These are phyloP conservation scores for Phrynocephalus versicolor DNA, from an alignment of 2,113 vertebrate genomes.

Conservation along the genomic window DNA sequence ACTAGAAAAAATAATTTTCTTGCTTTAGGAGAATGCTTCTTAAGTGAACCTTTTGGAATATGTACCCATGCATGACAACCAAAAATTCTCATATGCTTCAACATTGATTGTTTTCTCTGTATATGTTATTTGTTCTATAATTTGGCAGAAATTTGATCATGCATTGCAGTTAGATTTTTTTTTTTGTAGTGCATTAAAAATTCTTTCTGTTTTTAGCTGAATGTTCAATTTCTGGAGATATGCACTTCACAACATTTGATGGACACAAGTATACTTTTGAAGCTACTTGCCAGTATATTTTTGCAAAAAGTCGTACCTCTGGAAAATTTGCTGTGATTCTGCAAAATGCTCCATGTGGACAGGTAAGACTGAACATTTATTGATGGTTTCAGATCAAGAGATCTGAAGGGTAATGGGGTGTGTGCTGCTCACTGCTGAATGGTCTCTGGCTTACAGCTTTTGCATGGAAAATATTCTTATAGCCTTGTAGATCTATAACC, in stretches of 20 bases:
- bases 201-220: conserved; percentile 76
- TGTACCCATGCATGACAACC: too few species aligned
- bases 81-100: too few species aligned
- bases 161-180: fast-evolving
- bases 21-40: too few species aligned
- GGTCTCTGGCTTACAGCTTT: background rate
- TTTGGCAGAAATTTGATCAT: background rate
- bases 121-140: background rate
- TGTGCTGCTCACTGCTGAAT: background rate
- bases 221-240: conserved; percentile 93
- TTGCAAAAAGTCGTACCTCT: conserved; percentile 87
- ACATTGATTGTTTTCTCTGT: too few species aligned
- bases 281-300: conserved; percentile 90
- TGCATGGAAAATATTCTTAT: background rate
- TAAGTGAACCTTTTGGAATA: too few species aligned
- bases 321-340: conserved; percentile 86
- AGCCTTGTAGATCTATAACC: too few species aligned
- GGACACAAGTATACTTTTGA: conserved; percentile 89
- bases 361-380: conserved; percentile 70
- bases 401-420: background rate
- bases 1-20: too few species aligned
- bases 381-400: background rate
- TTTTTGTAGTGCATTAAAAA: fast-evolving
- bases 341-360: conserved; percentile 90
- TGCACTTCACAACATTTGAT: conserved; percentile 91